A percentile compares a stretch with the other conserved stretches of the same genome.
phyloP scores from a whole-genome alignment of 1,140 invertebrate genomes.

The Aphidius ervi region DNA sequence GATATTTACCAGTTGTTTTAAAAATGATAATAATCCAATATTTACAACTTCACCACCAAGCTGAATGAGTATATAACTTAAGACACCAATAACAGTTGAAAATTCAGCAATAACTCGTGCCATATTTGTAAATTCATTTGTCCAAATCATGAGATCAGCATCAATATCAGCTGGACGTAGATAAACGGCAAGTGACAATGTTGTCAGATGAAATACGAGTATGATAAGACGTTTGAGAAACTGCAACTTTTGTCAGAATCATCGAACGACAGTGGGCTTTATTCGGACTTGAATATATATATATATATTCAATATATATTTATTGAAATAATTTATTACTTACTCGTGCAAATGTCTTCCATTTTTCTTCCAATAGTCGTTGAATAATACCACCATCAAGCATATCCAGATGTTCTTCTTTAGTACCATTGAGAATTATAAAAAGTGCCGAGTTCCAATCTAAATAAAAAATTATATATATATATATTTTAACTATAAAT shows the following conservation, averaged over 20 bases:
- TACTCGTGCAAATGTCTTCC: constrained; percentile 97
- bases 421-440: constrained; percentile 95
- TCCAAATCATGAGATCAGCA: constrained; percentile 55
- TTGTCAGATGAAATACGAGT: constrained; percentile 79
- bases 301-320: constrained; percentile 4
- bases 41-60: constrained; percentile 92
- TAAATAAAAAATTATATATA: constrained; percentile 59
- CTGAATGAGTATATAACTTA: constrained; percentile 86
- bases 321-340: constrained; percentile 31
- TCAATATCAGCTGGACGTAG: constrained; percentile 65
- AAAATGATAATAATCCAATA: constrained; percentile 83
- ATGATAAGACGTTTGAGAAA: constrained; percentile 88
- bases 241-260: constrained; percentile 55
- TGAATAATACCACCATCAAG: constrained; percentile 97
- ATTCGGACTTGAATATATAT: constrained; percentile 11
- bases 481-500: background rate
- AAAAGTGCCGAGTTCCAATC: constrained; percentile 98
- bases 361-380: constrained; percentile 94
- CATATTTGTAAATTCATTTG: constrained; percentile 54
- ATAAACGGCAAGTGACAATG: constrained; percentile 87
- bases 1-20: constrained; percentile 81
- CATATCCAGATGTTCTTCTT: constrained; percentile 98
- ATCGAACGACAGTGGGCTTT: background rate
- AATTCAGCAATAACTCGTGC: constrained; percentile 62
- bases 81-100: constrained; percentile 76